These are phyloP conservation scores for Pantelozetes paolii DNA, from an alignment of 2,888 invertebrate species.

Conservation along the genomic window DNA sequence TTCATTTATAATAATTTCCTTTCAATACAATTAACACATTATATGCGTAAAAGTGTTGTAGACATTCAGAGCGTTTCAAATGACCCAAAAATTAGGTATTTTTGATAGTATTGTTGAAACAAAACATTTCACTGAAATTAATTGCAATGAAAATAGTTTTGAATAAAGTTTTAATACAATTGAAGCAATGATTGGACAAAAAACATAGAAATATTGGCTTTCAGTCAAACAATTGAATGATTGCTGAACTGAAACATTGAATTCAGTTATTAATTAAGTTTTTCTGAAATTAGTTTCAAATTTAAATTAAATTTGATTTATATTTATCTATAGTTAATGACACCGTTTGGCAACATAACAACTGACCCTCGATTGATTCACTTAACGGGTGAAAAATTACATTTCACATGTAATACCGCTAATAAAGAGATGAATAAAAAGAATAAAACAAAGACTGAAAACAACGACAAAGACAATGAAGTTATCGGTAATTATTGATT, in stretches of 20 bases:
- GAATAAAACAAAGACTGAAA: background rate
- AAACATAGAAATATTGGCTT: background rate
- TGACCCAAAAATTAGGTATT: background rate
- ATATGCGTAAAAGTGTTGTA: background rate
- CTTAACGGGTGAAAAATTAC: constrained; percentile 76
- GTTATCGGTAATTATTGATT: constrained; percentile 19
- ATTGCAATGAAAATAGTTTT: constrained; percentile 2
- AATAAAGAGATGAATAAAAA: constrained; percentile 12
- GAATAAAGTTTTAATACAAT: background rate
- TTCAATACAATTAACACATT: background rate
- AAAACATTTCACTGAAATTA: constrained; percentile 7
- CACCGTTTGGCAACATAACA: constrained; percentile 65
- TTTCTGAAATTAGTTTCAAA: background rate
- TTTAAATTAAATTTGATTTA: background rate
- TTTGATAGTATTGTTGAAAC: background rate
- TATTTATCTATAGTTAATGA: constrained; percentile 53
- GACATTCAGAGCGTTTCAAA: constrained; percentile 32
- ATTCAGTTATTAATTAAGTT: background rate
- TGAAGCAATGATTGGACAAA: background rate
- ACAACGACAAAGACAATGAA: background rate
- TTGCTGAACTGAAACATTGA: background rate
- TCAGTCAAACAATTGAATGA: background rate
- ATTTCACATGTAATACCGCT: constrained; percentile 78
- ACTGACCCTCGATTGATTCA: constrained; percentile 69
- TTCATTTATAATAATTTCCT: constrained; percentile 29